phyloP scores from a whole-genome alignment of 1,140 invertebrate genomes.

The Ceratosolen solmsi region DNA sequence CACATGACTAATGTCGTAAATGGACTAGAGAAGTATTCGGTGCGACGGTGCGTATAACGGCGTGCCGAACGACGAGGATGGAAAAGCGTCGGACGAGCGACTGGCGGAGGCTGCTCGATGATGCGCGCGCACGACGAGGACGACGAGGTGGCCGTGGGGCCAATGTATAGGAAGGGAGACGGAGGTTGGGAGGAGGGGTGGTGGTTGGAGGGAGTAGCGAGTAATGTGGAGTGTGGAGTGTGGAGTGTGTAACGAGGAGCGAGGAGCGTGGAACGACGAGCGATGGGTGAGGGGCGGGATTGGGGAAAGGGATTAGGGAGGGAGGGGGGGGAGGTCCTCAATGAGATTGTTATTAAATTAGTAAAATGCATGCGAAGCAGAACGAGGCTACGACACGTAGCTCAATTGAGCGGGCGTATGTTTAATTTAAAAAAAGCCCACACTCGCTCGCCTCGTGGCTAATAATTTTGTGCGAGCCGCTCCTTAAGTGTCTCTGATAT shows the following conservation, averaged over 20 bases:
- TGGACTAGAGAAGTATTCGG: background rate
- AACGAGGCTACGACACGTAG: background rate
- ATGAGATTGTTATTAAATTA: conserved; percentile 49
- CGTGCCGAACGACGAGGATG: background rate
- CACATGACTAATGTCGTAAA: background rate
- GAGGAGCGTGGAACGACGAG: too few relatives aligned
- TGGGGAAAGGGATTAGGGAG: too few relatives aligned
- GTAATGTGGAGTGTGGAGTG: too few relatives aligned
- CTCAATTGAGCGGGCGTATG: conserved; percentile 33
- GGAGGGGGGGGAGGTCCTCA: background rate
- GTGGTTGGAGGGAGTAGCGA: too few relatives aligned
- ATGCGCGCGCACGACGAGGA: background rate
- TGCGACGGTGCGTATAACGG: background rate
- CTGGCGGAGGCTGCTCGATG: background rate
- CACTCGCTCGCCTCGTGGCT: conserved; percentile 16
- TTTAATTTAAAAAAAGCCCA: conserved; percentile 39
- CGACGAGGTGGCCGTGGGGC: background rate
- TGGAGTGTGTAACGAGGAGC: too few relatives aligned
- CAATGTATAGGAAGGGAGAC: too few relatives aligned
- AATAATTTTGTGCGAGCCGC: conserved; percentile 46
- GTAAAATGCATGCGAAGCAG: conserved; percentile 31
- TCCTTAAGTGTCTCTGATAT: conserved; percentile 48
- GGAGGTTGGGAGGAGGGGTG: background rate
- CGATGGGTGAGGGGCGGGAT: too few relatives aligned
- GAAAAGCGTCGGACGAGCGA: background rate